Evolutionary conservation across 2,888 invertebrate species (phyloP).

Genomic region (Creontiades dilutus): DNA sequence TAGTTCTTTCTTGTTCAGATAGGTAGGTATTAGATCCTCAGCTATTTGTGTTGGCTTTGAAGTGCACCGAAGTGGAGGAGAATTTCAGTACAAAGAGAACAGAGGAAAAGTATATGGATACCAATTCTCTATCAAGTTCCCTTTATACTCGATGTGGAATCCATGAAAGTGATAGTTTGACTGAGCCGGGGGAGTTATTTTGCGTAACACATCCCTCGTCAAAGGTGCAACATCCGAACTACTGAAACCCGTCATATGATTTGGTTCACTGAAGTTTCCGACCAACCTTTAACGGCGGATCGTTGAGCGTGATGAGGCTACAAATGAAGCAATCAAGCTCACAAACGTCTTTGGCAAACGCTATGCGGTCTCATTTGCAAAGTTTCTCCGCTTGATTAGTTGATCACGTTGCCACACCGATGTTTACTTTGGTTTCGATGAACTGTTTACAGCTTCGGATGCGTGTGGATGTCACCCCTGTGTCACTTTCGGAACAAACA

Average conservation of each 20-base stretch:
- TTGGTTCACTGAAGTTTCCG: background rate
- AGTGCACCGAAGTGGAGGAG: too few species aligned
- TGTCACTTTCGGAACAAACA: too few species aligned
- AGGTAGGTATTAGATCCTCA: too few species aligned
- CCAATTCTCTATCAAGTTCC: too few species aligned
- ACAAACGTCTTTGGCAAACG: slow-evolving; percentile 39
- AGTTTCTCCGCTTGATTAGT: slow-evolving; percentile 41
- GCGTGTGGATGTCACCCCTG: background rate
- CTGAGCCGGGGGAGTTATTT: too few species aligned
- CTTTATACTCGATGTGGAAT: too few species aligned
- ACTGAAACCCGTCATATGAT: background rate
- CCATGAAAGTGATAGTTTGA: too few species aligned
- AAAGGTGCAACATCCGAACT: background rate
- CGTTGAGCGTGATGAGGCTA: slow-evolving; percentile 14
- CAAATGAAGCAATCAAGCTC: slow-evolving; percentile 40
- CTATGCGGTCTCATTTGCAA: slow-evolving; percentile 26
- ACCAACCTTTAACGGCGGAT: background rate
- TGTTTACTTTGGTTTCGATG: slow-evolving; percentile 35
- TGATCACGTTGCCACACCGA: slow-evolving; percentile 36
- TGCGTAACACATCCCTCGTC: too few species aligned
- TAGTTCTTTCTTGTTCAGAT: too few species aligned
- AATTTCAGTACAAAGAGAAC: too few species aligned
- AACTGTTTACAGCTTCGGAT: slow-evolving; percentile 10
- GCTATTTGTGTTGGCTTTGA: too few species aligned
- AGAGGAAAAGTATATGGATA: too few species aligned